Evolutionary conservation across 2,888 invertebrate species (phyloP).

Genomic region (Drosophila subsilvestris): DNA sequence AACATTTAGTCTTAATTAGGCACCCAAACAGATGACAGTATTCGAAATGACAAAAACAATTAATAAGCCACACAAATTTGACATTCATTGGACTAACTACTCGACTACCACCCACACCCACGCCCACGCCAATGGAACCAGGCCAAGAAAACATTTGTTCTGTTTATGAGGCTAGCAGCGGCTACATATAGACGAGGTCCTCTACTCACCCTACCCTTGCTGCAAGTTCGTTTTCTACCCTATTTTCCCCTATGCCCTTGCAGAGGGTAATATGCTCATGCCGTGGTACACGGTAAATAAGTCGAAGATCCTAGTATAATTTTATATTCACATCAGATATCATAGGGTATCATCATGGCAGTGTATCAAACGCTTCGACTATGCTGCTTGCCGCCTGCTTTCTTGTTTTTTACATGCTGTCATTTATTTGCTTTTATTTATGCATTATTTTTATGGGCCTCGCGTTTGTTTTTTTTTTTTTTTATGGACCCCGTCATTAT

Average conservation of each 20-base stretch:
- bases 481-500: conserved; percentile 73
- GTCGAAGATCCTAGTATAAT: too few species aligned
- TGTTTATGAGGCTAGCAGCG: conserved; percentile 22
- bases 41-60: conserved; percentile 64
- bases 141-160: conserved; percentile 40
- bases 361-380: neutral
- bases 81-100: conserved; percentile 59
- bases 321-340: too few species aligned
- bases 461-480: conserved; percentile 25
- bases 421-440: conserved; percentile 78
- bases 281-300: too few species aligned
- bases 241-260: neutral
- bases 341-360: neutral
- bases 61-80: conserved; percentile 75
- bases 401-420: conserved; percentile 64
- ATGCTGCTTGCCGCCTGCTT: too few species aligned
- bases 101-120: conserved; percentile 42
- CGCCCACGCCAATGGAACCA: conserved; percentile 11
- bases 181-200: conserved; percentile 24
- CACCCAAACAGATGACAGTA: conserved; percentile 12
- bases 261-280: neutral
- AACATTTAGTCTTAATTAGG: conserved; percentile 74
- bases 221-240: conserved; percentile 3
- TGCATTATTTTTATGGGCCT: conserved; percentile 75
- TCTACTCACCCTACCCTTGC: neutral